These are phyloP conservation scores for Sphaerodactylus townsendi DNA, from an alignment of 2,113 vertebrate genomes.

Conservation along the genomic window DNA sequence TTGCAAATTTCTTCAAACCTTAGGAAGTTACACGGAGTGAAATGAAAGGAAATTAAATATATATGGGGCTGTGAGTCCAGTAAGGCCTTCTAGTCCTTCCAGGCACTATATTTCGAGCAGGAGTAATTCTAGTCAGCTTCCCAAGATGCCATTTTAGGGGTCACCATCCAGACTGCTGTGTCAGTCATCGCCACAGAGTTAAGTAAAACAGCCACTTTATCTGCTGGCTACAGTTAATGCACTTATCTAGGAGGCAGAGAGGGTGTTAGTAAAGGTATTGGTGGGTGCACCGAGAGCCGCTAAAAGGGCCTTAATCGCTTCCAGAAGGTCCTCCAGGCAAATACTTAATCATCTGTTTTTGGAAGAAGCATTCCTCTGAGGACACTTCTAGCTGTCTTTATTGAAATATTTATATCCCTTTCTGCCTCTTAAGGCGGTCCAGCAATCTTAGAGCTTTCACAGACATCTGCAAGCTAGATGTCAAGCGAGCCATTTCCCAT, in stretches of 20 bases:
- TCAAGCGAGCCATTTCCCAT: background rate
- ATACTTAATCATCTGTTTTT: background rate
- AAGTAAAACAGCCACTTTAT: background rate
- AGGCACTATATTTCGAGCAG: background rate
- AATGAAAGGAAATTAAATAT: background rate
- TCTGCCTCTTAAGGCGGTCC: too few species aligned
- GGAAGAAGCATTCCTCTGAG: background rate
- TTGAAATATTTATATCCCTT: too few species aligned
- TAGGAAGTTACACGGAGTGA: background rate
- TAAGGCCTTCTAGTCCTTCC: background rate
- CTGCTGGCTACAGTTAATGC: background rate
- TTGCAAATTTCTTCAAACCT: background rate
- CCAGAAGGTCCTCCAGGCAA: background rate
- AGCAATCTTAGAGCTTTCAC: background rate
- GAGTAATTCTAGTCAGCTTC: background rate
- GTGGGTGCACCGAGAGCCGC: background rate
- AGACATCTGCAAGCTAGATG: background rate
- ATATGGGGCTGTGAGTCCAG: background rate
- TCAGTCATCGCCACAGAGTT: background rate
- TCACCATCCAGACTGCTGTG: background rate
- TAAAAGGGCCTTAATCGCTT: background rate
- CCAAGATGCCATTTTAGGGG: background rate
- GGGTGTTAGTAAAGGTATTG: background rate
- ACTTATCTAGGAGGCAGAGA: background rate
- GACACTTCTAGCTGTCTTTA: background rate